These are phyloP conservation scores for Chauna torquata DNA, from an alignment of 2,113 vertebrate species.

Conservation along the genomic window DNA sequence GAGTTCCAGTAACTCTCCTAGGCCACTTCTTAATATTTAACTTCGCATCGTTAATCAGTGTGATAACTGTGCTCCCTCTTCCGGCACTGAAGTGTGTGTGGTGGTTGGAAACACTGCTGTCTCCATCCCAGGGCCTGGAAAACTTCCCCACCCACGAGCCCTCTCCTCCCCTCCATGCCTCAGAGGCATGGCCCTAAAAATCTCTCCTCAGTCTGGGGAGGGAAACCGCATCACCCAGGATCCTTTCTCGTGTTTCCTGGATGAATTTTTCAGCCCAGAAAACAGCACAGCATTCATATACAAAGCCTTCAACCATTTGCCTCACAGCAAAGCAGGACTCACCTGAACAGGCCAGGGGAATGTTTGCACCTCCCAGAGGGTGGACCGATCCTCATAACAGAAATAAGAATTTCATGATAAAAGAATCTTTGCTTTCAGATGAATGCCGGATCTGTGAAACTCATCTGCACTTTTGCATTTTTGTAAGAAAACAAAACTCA, in stretches of 20 bases:
- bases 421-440: neutral
- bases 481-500: neutral
- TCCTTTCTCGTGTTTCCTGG: neutral
- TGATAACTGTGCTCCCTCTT: neutral
- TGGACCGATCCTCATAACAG: neutral
- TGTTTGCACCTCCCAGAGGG: neutral
- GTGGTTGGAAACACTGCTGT: neutral
- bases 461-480: neutral
- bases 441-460: no score
- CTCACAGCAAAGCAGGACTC: neutral
- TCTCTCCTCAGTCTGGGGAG: neutral
- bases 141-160: accelerated
- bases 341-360: neutral
- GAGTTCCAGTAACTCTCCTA: neutral
- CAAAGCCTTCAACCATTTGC: neutral
- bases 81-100: accelerated
- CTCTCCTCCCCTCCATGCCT: neutral
- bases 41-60: neutral
- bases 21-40: neutral
- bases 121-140: neutral
- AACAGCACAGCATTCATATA: neutral
- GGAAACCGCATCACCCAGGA: neutral
- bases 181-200: neutral
- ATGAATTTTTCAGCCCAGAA: neutral
- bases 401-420: no score